A percentile compares a stretch with the other conserved stretches of the same genome.
Evolutionary conservation across 1,140 invertebrate genomes (phyloP).

Genomic region (Drosophila carrolli): DNA sequence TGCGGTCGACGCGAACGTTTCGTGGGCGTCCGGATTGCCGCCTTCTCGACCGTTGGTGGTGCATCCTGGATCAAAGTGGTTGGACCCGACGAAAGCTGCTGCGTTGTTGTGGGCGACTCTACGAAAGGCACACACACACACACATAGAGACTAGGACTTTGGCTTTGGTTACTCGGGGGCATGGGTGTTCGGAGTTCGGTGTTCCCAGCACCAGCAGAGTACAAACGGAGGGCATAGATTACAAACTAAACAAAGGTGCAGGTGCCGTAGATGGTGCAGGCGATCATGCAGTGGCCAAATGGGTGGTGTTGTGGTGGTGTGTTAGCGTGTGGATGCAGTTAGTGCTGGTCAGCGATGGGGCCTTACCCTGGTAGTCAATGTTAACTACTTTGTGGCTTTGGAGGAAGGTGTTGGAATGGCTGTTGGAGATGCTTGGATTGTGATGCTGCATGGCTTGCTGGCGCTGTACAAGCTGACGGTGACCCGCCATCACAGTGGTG

Average conservation of each 20-base stretch:
- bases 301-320: constrained; percentile 14
- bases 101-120: constrained; percentile 71
- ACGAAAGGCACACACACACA: constrained; percentile 54
- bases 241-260: constrained; percentile 39
- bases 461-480: constrained; percentile 55
- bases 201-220: constrained; percentile 38
- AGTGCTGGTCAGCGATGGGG: constrained; percentile 47
- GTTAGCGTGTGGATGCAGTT: constrained; percentile 65
- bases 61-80: constrained; percentile 4
- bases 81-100: constrained; percentile 32
- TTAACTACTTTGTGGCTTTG: constrained; percentile 75
- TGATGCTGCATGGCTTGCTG: constrained; percentile 39
- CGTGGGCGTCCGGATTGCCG: constrained; percentile 36
- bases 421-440: constrained; percentile 28
- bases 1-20: constrained; percentile 61
- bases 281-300: constrained; percentile 53
- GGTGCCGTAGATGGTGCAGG: constrained; percentile 27
- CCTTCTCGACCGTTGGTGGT: constrained; percentile 5
- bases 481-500: constrained; percentile 30
- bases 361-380: constrained; percentile 77
- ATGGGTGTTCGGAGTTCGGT: background rate
- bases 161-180: constrained; percentile 22
- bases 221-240: constrained; percentile 16
- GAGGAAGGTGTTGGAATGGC: constrained; percentile 45
- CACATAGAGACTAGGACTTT: constrained; percentile 28